Evolutionary conservation across 2,797 vertebrate genomes (phyloP), one percentile per base, ranked within the genome.

Genomic region (Podarcis siculus): DNA sequence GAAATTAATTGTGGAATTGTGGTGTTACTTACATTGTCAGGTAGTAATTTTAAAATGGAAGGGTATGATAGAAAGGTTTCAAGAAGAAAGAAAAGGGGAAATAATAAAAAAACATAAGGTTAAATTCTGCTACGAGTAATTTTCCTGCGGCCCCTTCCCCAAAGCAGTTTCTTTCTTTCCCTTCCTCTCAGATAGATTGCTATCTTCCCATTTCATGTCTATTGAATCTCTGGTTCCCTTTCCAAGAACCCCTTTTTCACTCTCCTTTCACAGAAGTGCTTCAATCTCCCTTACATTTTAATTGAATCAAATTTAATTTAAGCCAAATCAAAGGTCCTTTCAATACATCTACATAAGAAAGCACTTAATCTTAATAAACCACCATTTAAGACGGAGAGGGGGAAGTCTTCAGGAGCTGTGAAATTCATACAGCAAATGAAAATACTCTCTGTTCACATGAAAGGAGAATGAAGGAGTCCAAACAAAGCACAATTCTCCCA

Each of bases 221-320:
- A 71, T 55, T 86, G 88, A 42, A 83, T 80, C 42, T 75, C 71
- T 73, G 49, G 42, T 77, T 92, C 86, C 91, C 90, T 90, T 91
- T 92, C 87, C 35, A 7, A 7, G 64, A 73, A 66, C 23, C 83
- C 92, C 92, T 90, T 91, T 93, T 92, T 92, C 91, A 92, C 91
- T 92, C 95, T 91, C 92, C 93, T 89, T 86, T 95, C 90, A 91
- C 2, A 89, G 77, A 93, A 95, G 92, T 95, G 89, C 91, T 95
- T 95, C 94, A 92, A 95, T 95, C 95, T 96, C 92, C 91, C 95
- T 96, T 95, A 95, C 85, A 89, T 89, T 92, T 95, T 95, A 95
- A 96, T 92, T 96, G 95, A 96, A 95, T 96, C 92, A 96, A 95
- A 96, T 96, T 95, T 96, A 96, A 97, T 96, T 96, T 96, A 94